Base-by-base conservation (phyloP, 2,888 invertebrate species). In the Melinaea menophilus region DNA sequence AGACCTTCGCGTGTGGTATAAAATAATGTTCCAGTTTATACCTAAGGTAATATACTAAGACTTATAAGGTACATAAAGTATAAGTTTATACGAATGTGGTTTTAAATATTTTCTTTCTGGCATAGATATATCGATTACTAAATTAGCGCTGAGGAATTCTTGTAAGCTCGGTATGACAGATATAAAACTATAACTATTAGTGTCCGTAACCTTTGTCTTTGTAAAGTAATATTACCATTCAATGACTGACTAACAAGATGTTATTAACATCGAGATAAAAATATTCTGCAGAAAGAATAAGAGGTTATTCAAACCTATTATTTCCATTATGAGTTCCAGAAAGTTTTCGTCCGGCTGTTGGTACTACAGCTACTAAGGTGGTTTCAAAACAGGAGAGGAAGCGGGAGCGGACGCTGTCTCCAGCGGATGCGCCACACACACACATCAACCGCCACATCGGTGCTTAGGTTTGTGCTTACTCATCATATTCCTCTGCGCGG, bases 401-500 rank as follows among this genome's bases (percentile, higher is more conserved):
- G 3, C 72, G 69, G 59, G 77, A 73, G 55, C 79, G 75, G 55
- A 76, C 69, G 59, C 72, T 79, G 58, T 51, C 31, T 51, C 80
- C 78, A 61, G 69, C 64, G 89, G 89, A 3, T 91, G 91, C 74
- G 73, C 81, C 4, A 84, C 84, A 4, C 79, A 74, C 69, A 81
- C 85, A 35, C 75, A 88, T n/a, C 77, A 79, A 47, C 78, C 87
- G 11, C 80, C 85, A 3, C 86, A 84, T 73, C 81, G 78, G 71
- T 91, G 91, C 79, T 75, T 91, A 91, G 91, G 91, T 91, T 91
- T 91, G 91, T 91, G 87, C 68, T 79, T 90, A 69, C 78, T 90
- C 74, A 75, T 91, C 76, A 74, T 87, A 74, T 73, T 88, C 72
- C 75, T 87, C 71, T 80, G 80, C 64, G 74, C 74, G 77, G 81